These are phyloP conservation scores for Poecilia picta DNA, from an alignment of 2,797 vertebrate genomes.

Conservation along the genomic window DNA sequence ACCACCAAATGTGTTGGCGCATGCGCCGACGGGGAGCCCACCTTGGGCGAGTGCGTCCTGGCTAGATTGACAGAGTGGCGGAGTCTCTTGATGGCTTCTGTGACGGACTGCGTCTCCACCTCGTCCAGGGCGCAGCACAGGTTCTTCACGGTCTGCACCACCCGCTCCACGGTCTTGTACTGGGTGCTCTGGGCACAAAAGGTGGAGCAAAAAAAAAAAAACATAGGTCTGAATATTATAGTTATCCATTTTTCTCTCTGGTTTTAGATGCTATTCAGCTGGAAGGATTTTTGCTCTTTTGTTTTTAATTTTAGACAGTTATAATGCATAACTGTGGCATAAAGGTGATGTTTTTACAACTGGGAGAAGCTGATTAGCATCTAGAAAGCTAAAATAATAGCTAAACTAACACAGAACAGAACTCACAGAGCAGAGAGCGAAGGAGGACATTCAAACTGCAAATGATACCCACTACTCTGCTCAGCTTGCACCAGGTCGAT, in stretches of 20 bases:
- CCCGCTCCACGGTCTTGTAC: slow-evolving; percentile 88
- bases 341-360: not conserved
- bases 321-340: not conserved
- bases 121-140: slow-evolving; percentile 91
- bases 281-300: not conserved
- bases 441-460: not conserved
- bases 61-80: slow-evolving; percentile 90
- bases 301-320: not conserved
- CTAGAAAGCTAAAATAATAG: not conserved
- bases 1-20: not conserved
- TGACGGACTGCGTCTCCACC: slow-evolving; percentile 90
- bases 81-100: slow-evolving; percentile 89
- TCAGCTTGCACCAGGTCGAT: not conserved
- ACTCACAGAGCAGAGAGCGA: not conserved
- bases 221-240: not conserved
- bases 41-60: slow-evolving; percentile 86
- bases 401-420: not conserved
- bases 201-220: slow-evolving; percentile 1
- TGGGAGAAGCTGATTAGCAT: not conserved
- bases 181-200: slow-evolving; percentile 79
- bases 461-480: too few species aligned
- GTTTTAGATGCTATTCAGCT: not conserved
- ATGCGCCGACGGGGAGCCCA: slow-evolving; percentile 56
- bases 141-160: slow-evolving; percentile 92
- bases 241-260: not conserved